Evolutionary conservation across 2,797 vertebrate genomes (phyloP).

Genomic region (Tachyglossus aculeatus): DNA sequence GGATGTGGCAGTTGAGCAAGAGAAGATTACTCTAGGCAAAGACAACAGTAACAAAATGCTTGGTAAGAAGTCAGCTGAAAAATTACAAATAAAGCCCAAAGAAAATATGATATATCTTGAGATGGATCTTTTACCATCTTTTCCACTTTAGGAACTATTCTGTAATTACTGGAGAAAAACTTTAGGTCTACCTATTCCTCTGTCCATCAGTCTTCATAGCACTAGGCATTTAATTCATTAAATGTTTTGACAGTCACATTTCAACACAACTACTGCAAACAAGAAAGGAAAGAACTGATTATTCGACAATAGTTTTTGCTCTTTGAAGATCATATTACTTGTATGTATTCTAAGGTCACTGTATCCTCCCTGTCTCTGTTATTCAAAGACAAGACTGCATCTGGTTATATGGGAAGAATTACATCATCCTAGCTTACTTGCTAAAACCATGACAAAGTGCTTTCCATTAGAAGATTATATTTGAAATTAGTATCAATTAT

Average conservation of each 20-base stretch:
- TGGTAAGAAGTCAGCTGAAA: no score
- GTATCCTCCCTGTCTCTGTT: not conserved
- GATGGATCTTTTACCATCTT: no score
- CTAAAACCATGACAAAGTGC: constrained; percentile 22
- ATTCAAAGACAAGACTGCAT: not conserved
- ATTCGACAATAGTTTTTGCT: not conserved
- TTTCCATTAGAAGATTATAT: constrained; percentile 31
- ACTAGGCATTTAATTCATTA: not conserved
- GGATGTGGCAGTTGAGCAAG: no score
- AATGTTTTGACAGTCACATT: not conserved
- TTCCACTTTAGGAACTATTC: no score
- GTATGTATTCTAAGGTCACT: not conserved
- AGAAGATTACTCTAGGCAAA: no score
- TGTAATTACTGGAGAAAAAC: no score
- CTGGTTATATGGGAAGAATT: not conserved
- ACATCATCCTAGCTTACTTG: not conserved
- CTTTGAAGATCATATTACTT: not conserved
- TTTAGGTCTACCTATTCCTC: no score
- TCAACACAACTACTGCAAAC: not conserved
- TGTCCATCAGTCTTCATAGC: not conserved
- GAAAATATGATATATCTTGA: no score
- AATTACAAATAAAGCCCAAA: no score
- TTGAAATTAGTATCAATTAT: constrained; percentile 34
- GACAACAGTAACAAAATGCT: no score
- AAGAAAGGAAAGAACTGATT: not conserved